These are phyloP conservation scores for Entosphenus tridentatus DNA, from an alignment of 2,113 vertebrate genomes.

Conservation along the genomic window DNA sequence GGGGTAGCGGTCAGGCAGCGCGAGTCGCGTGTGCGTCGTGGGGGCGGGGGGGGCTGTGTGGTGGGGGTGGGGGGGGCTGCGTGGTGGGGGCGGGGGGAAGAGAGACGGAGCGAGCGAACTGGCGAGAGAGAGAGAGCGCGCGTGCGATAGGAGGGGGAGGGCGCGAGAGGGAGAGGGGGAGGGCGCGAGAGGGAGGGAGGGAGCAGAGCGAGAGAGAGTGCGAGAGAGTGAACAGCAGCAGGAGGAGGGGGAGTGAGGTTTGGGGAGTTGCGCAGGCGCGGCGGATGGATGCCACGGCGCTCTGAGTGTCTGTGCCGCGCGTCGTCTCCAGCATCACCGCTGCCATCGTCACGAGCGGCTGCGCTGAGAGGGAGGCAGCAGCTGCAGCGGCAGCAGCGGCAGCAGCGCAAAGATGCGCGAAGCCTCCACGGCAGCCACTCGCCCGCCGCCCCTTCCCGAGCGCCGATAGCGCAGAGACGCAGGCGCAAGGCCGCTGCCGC, in stretches of 20 bases:
- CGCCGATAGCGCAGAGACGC: too few relatives aligned
- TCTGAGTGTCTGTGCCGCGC: slow-evolving; percentile 14
- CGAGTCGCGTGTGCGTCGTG: slow-evolving; percentile 11
- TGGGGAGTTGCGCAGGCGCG: not conserved
- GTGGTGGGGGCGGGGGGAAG: slow-evolving; percentile 11
- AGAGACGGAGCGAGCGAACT: slow-evolving; percentile 12
- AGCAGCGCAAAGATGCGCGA: too few relatives aligned
- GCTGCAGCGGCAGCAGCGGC: too few relatives aligned
- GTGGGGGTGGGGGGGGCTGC: slow-evolving; percentile 12
- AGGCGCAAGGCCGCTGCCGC: too few relatives aligned
- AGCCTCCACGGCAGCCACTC: too few relatives aligned
- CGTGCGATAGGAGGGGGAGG: slow-evolving; percentile 13
- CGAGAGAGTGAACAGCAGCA: slow-evolving; percentile 10
- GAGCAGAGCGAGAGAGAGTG: slow-evolving; percentile 6
- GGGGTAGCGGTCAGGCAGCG: slow-evolving; percentile 11
- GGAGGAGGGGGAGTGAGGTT: slow-evolving; percentile 11
- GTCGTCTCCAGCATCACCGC: not conserved
- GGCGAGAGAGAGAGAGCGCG: slow-evolving; percentile 11
- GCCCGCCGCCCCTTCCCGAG: too few relatives aligned
- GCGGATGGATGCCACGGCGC: slow-evolving; percentile 11
- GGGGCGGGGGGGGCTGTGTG: slow-evolving; percentile 7
- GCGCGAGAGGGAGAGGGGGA: slow-evolving; percentile 15
- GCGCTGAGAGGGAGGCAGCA: too few relatives aligned
- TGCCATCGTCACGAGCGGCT: too few relatives aligned
- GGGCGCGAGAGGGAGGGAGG: slow-evolving; percentile 10